A percentile compares a stretch with the other conserved stretches of the same genome.
These are phyloP conservation scores for Temnothorax longispinosus DNA, from an alignment of 1,140 invertebrate species.

Conservation along the genomic window DNA sequence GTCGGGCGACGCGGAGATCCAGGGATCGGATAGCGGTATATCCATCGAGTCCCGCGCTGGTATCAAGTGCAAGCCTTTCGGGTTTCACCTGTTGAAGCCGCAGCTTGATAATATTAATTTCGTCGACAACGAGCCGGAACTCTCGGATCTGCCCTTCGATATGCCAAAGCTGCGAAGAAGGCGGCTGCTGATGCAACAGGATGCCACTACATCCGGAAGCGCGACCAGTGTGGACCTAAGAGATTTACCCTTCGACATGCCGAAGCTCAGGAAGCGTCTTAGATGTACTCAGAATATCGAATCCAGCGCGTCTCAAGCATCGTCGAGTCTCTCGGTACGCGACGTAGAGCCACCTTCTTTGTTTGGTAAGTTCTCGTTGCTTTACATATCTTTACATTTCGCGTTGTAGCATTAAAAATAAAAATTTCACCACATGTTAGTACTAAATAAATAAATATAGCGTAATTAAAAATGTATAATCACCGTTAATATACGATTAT, in stretches of 20 bases:
- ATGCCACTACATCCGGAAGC: slow-evolving; percentile 89
- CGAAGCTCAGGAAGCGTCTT: slow-evolving; percentile 91
- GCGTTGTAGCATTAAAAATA: not conserved
- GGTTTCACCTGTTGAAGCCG: slow-evolving; percentile 87
- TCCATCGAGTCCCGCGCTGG: slow-evolving; percentile 92
- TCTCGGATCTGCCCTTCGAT: slow-evolving; percentile 93
- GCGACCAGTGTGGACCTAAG: slow-evolving; percentile 91
- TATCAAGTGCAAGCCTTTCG: slow-evolving; percentile 87
- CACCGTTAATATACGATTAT: not conserved
- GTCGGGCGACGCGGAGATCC: slow-evolving; percentile 90
- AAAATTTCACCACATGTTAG: not conserved
- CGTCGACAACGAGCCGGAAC: slow-evolving; percentile 86
- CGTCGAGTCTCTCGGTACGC: slow-evolving; percentile 91
- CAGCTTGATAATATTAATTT: slow-evolving; percentile 85
- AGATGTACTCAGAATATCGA: slow-evolving; percentile 88
- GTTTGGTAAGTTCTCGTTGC: slow-evolving; percentile 76
- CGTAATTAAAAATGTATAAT: not conserved
- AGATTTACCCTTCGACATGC: slow-evolving; percentile 95
- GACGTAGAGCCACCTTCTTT: slow-evolving; percentile 88
- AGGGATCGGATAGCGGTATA: slow-evolving; percentile 94
- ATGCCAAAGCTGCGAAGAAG: slow-evolving; percentile 95
- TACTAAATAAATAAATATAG: not conserved
- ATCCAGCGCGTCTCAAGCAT: slow-evolving; percentile 91
- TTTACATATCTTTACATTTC: slow-evolving; percentile 15
- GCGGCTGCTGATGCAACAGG: slow-evolving; percentile 86